Evolutionary conservation across 2,888 invertebrate species (phyloP).

Genomic region (Choristoneura rosaceana): DNA sequence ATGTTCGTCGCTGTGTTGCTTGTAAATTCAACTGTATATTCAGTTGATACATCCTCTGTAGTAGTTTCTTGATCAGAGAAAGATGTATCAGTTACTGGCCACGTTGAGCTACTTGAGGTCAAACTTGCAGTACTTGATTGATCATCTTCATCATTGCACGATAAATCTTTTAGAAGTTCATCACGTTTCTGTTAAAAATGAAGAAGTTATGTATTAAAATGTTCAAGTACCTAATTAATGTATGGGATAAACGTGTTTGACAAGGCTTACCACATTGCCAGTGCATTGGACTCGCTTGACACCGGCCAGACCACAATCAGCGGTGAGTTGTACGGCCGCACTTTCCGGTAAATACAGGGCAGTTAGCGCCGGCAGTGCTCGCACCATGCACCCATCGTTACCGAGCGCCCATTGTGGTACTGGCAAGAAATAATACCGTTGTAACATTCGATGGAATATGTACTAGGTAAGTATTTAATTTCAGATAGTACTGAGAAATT

Average conservation of each 20-base stretch:
- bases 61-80: constrained; percentile 64
- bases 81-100: constrained; percentile 57
- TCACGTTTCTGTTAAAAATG: constrained; percentile 83
- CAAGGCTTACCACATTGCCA: constrained; percentile 88
- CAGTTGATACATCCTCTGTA: constrained; percentile 63
- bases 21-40: constrained; percentile 61
- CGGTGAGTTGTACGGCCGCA: constrained; percentile 90
- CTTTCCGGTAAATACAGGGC: constrained; percentile 91
- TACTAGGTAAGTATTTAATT: too few relatives aligned
- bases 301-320: constrained; percentile 91
- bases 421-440: constrained; percentile 62
- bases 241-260: not conserved
- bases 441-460: too few relatives aligned
- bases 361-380: constrained; percentile 90
- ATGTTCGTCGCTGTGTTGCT: constrained; percentile 47
- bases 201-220: not conserved
- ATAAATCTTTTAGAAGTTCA: constrained; percentile 85
- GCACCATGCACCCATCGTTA: constrained; percentile 88
- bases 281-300: constrained; percentile 90
- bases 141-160: constrained; percentile 84
- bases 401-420: constrained; percentile 91
- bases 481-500: too few relatives aligned
- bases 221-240: not conserved
- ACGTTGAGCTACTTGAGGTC: constrained; percentile 55
- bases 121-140: constrained; percentile 58